Evolutionary conservation across 2,888 invertebrate genomes (phyloP).

Genomic region (Drosophila villosipedis): DNA sequence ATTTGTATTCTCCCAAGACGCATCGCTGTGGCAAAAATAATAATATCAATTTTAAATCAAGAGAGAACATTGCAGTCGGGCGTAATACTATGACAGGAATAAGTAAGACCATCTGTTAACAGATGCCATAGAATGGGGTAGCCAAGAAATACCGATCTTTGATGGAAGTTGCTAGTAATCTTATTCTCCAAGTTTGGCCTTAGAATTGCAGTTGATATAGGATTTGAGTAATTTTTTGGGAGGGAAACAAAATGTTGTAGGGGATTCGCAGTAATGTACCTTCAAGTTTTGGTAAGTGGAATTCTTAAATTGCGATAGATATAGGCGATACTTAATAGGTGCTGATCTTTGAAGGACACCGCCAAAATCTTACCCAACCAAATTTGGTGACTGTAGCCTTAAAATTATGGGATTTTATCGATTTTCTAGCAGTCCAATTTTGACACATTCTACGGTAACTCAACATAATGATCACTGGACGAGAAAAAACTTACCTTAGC

Average conservation of each 20-base stretch:
- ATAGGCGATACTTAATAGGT: too few relatives aligned
- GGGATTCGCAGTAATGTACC: too few relatives aligned
- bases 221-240: too few relatives aligned
- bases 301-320: too few relatives aligned
- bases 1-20: conserved; percentile 92
- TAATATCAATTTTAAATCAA: neutral
- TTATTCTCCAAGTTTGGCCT: too few relatives aligned
- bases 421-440: neutral
- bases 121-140: neutral
- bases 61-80: neutral
- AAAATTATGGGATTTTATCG: too few relatives aligned
- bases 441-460: neutral
- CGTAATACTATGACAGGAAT: neutral
- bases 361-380: too few relatives aligned
- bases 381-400: too few relatives aligned
- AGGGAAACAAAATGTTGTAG: too few relatives aligned
- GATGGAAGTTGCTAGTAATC: neutral
- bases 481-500: conserved; percentile 87
- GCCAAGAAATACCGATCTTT: neutral
- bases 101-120: neutral
- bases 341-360: too few relatives aligned
- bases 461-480: neutral
- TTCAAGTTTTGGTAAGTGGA: too few relatives aligned
- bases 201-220: too few relatives aligned
- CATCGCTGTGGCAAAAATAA: conserved; percentile 87